Evolutionary conservation across 2,888 invertebrate species (phyloP).

Genomic region (Phoronis australis): DNA sequence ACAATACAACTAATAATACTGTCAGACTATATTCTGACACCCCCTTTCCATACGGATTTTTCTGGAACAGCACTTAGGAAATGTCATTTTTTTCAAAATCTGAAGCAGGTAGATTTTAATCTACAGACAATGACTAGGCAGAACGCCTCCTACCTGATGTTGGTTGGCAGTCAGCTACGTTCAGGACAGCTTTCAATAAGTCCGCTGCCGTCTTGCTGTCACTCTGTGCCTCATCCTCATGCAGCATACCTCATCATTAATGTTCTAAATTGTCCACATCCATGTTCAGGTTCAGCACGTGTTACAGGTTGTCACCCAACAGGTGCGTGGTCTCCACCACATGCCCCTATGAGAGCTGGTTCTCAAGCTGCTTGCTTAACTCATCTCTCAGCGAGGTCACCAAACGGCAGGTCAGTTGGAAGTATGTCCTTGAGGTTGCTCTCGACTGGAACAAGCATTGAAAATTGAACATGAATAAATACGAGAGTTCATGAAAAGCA

Average conservation of each 20-base stretch:
- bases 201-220: conserved; percentile 88
- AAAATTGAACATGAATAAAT: no score
- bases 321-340: conserved; percentile 4
- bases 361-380: conserved; percentile 22
- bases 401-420: conserved; percentile 44
- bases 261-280: conserved; percentile 17
- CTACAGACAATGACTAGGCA: no score
- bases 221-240: conserved; percentile 69
- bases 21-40: no score
- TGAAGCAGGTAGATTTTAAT: no score
- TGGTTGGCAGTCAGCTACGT: no score
- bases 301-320: conserved; percentile 9
- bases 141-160: no score
- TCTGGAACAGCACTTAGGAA: no score
- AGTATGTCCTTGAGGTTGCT: conserved; percentile 66
- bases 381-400: conserved; percentile 57
- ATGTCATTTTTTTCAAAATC: no score
- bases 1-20: no score
- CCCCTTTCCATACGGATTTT: no score
- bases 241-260: conserved; percentile 19
- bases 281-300: conserved; percentile 15
- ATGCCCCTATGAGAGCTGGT: not conserved
- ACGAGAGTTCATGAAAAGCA: no score
- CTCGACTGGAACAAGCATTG: conserved; percentile 23
- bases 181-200: conserved; percentile 77